Base-by-base conservation (phyloP, 2,797 vertebrate genomes). In the Gymnoscopelus microlampas region DNA sequence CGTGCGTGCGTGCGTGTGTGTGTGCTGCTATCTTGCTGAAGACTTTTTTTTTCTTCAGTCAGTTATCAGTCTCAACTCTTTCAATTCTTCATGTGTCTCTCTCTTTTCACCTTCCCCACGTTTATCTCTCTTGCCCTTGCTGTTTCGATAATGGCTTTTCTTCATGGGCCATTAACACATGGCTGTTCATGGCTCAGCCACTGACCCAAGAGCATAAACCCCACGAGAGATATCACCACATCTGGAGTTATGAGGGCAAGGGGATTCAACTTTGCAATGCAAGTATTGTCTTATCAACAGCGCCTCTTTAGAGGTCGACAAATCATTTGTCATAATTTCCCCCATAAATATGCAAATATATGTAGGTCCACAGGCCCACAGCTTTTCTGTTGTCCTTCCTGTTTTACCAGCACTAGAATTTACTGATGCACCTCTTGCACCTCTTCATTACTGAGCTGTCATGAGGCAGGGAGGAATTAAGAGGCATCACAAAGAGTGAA, bases 341-440 rank as follows among this genome's bases (percentile, higher is more conserved):
- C 71, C 50, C 79, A 78, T 86, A 61, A 74, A 19, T 76, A 87
- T 89, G 86, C 66, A 87, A 89, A 90, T 83, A 50, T 73, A 77
- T 84, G 79, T 82, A 72, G 44, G 59, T n/a, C n/a, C n/a, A 23
- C 35, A 53, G 32, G n/a, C 51, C n/a, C 12, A 54, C 69, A 55
- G 53, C 19, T 63, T 53, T 64, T 63, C 26, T 23, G 23, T 58
- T 14, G 35, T 64, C 11, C 5, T 50, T 63, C 32, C 11, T 14
- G 49, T 29, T 48, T 29, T 24, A 3, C 53, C 26, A 19, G 19
- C 35, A 50, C 26, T 12, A 48, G n/a, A 53, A 29, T 26, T 61
- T n/a, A 23, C 62, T 67, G 32, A 32, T 50, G 15, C 10, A 4
- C 35, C 44, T 49, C 15, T 63, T 12, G 13, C 65, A 51, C 63